A percentile compares a stretch with the other conserved stretches of the same genome.
These are phyloP conservation scores for Thereva unica DNA, from an alignment of 2,888 invertebrate genomes.

Conservation along the genomic window DNA sequence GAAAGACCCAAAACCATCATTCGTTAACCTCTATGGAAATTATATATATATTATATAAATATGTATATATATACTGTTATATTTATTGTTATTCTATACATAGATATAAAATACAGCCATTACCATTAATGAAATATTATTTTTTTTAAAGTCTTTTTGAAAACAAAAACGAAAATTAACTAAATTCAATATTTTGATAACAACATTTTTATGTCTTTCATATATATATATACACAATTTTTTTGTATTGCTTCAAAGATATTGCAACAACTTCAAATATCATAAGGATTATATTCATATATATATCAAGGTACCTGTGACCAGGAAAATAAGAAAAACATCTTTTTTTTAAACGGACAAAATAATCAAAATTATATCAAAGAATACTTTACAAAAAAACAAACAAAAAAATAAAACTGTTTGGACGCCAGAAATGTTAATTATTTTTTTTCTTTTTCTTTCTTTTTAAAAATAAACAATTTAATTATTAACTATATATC, in stretches of 20 bases:
- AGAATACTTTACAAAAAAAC: constrained; percentile 21
- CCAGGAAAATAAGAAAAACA: constrained; percentile 26
- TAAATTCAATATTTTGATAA: constrained; percentile 12
- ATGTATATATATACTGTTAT: too few relatives aligned
- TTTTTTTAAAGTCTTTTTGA: not conserved
- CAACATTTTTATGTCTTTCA: constrained; percentile 7
- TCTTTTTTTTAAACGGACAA: not conserved
- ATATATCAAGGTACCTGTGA: constrained; percentile 21
- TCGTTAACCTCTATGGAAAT: too few relatives aligned
- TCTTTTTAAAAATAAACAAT: not conserved
- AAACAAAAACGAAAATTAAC: constrained; percentile 3
- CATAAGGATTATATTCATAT: constrained; percentile 5
- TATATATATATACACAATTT: constrained; percentile 22
- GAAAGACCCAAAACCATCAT: too few relatives aligned
- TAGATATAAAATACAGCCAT: too few relatives aligned
- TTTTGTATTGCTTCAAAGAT: constrained; percentile 31
- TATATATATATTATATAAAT: too few relatives aligned
- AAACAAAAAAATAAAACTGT: constrained; percentile 12
- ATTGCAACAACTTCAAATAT: constrained; percentile 32
- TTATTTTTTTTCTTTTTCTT: too few relatives aligned
- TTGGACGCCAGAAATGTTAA: constrained; percentile 14
- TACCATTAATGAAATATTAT: too few relatives aligned
- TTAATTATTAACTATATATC: constrained; percentile 54
- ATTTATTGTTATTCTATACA: too few relatives aligned
- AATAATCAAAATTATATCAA: not conserved